A percentile compares a stretch with the other conserved stretches of the same genome.
Conservation (phyloP, 1,140 invertebrate species). For the Bombus fervidus region DNA sequence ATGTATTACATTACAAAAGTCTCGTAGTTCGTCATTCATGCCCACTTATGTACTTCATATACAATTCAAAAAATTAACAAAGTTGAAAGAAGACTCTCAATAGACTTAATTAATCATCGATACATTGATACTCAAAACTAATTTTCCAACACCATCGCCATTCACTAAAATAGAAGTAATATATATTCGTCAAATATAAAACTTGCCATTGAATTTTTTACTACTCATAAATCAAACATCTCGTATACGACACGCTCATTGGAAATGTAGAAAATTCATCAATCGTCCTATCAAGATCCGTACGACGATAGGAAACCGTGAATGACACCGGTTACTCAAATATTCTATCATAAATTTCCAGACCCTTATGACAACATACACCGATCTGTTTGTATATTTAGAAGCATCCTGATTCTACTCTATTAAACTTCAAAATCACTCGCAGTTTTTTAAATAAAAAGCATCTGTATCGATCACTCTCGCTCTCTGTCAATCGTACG, state of each 20-base stretch:
- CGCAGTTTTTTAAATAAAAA: no score
- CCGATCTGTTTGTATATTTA: neutral
- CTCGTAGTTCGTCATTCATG: neutral
- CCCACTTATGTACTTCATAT: neutral
- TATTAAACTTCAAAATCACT: neutral
- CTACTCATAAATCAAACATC: neutral
- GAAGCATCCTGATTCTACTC: neutral
- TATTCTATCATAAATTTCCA: neutral
- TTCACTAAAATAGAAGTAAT: neutral
- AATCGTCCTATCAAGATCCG: neutral
- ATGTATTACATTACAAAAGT: neutral
- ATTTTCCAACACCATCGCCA: neutral
- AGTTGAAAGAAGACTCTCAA: neutral
- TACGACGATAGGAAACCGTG: no score
- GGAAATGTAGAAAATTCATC: neutral
- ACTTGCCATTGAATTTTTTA: neutral
- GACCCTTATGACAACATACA: no score
- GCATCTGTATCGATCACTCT: no score
- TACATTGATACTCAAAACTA: neutral
- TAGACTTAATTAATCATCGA: no score
- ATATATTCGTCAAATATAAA: neutral
- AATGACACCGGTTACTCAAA: no score
- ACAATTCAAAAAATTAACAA: neutral
- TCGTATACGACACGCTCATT: neutral
- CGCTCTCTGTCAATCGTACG: no score